Evolutionary conservation across 2,888 invertebrate genomes (phyloP).

Genomic region (Brenthis hecate): DNA sequence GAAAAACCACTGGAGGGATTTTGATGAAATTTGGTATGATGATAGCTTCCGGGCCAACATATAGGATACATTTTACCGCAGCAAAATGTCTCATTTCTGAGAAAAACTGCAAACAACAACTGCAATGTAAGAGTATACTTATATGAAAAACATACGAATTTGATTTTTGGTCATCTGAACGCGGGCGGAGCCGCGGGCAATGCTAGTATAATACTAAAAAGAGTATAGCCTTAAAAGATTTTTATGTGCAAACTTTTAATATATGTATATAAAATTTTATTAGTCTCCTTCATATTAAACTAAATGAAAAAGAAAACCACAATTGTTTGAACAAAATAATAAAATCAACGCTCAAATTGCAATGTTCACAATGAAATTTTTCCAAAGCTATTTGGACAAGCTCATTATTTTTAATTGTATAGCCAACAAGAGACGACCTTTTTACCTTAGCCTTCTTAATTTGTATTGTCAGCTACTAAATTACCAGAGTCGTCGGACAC

Average conservation of each 20-base stretch:
- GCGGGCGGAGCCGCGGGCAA: no score
- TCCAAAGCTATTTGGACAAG: constrained; percentile 33
- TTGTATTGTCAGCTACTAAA: constrained; percentile 40
- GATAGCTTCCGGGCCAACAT: no score
- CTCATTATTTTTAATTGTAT: constrained; percentile 43
- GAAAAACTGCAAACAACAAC: no score
- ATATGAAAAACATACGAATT: no score
- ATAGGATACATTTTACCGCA: no score
- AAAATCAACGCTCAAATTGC: constrained; percentile 21
- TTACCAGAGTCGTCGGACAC: constrained; percentile 35
- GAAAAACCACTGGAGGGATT: no score
- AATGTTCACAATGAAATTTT: constrained; percentile 23
- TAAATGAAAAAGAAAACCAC: constrained; percentile 7
- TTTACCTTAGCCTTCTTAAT: constrained; percentile 38
- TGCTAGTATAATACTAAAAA: no score
- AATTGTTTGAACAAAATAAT: constrained; percentile 7
- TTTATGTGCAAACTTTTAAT: not conserved
- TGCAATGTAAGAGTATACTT: no score
- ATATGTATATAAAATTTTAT: not conserved
- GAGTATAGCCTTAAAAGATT: no score
- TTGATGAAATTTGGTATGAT: no score
- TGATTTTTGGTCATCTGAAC: no score
- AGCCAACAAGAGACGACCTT: constrained; percentile 35
- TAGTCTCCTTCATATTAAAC: not conserved
- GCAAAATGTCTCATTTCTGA: no score